Evolutionary conservation across 1,140 invertebrate species (phyloP).

Genomic region (Drosophila lacteicornis): DNA sequence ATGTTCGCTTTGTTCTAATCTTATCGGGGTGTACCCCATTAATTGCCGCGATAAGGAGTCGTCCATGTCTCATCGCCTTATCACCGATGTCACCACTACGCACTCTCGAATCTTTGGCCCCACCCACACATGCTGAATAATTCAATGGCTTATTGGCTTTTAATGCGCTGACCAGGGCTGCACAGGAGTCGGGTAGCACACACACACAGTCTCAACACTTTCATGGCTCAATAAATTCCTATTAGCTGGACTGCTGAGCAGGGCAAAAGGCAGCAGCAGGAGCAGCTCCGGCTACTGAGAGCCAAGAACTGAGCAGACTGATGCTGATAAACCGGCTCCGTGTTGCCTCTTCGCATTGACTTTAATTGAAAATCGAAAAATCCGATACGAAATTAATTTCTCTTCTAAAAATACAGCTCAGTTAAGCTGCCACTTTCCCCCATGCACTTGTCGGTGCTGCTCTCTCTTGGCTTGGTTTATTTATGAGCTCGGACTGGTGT

Average conservation of each 20-base stretch:
- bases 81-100: slow-evolving; percentile 23
- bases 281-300: too few species aligned
- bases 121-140: slow-evolving; percentile 57
- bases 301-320: slow-evolving; percentile 4
- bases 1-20: slow-evolving; percentile 13
- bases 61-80: slow-evolving; percentile 28
- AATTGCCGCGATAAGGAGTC: slow-evolving; percentile 62
- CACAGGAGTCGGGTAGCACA: slow-evolving; percentile 5
- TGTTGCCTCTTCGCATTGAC: slow-evolving; percentile 60
- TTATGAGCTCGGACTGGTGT: slow-evolving; percentile 72
- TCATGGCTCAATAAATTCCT: slow-evolving; percentile 82
- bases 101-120: slow-evolving; percentile 12
- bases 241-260: slow-evolving; percentile 61
- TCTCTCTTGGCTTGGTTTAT: slow-evolving; percentile 51
- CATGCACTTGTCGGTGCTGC: slow-evolving; percentile 62
- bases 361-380: slow-evolving; percentile 84
- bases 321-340: slow-evolving; percentile 25
- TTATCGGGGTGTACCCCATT: slow-evolving; percentile 52
- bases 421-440: slow-evolving; percentile 46
- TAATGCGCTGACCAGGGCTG: slow-evolving; percentile 58
- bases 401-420: slow-evolving; percentile 75
- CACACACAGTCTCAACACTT: slow-evolving; percentile 71
- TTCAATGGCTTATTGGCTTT: slow-evolving; percentile 78
- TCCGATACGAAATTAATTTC: slow-evolving; percentile 84
- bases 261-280: slow-evolving; percentile 16